A percentile compares a stretch with the other conserved stretches of the same genome.
Evolutionary conservation across 2,113 vertebrate species (phyloP).

Genomic region (Mustela lutreola): DNA sequence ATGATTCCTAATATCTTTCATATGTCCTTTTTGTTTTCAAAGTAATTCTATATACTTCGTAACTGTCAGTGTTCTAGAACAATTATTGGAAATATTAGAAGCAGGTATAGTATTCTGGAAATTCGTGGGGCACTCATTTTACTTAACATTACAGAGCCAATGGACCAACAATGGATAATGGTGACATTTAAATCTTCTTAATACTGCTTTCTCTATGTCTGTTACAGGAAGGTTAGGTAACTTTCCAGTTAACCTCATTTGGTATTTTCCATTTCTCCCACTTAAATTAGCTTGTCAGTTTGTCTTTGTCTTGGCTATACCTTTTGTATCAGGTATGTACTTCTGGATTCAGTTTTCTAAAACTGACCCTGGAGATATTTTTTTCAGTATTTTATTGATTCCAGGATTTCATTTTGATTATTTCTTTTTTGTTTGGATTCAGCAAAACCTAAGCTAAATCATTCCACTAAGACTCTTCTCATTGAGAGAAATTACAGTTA

Average conservation of each 20-base stretch:
- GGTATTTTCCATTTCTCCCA: slow-evolving; percentile 37
- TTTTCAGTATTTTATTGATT: background rate
- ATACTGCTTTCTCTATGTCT: background rate
- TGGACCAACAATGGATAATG: slow-evolving; percentile 35
- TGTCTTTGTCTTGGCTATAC: background rate
- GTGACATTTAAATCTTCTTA: slow-evolving; percentile 33
- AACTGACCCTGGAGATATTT: background rate
- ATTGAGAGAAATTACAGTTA: background rate
- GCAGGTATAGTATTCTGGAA: background rate
- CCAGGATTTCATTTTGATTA: background rate
- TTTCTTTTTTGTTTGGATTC: slow-evolving; percentile 29
- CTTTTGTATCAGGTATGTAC: background rate
- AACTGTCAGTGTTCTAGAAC: background rate
- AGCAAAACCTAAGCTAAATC: background rate
- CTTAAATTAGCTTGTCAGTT: slow-evolving; percentile 37
- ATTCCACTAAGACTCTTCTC: background rate
- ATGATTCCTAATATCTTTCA: background rate
- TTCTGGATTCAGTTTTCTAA: background rate
- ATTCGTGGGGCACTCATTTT: background rate
- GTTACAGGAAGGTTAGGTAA: slow-evolving; percentile 42
- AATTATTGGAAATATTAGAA: background rate
- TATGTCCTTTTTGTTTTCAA: background rate
- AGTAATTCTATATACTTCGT: background rate
- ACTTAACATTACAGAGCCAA: background rate
- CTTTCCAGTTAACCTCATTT: slow-evolving; percentile 51